Percentiles rank a stretch among this genome's conserved stretches.
Conservation (phyloP, 1,140 invertebrate genomes). For the Musca domestica region DNA sequence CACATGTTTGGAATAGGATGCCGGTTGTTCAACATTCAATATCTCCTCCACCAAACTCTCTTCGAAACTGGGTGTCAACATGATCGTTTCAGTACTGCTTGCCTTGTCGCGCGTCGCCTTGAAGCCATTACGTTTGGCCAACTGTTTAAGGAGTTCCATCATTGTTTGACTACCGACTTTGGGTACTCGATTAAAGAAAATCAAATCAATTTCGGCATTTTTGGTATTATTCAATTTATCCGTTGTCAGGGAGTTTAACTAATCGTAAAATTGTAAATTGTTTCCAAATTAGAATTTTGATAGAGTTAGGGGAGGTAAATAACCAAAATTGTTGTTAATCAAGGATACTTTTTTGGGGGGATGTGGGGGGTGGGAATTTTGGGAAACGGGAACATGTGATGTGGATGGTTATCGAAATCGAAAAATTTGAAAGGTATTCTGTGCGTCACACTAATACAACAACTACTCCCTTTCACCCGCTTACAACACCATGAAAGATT, state of each 20-base stretch:
- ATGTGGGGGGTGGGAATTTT: too few species aligned
- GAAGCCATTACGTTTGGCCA: constrained; percentile 74
- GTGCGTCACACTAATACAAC: too few species aligned
- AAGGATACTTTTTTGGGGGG: too few species aligned
- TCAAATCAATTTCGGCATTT: constrained; percentile 66
- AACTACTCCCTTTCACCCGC: too few species aligned
- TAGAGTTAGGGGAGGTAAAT: too few species aligned
- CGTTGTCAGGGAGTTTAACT: constrained; percentile 45
- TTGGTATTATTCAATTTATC: constrained; percentile 73
- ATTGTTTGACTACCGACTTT: constrained; percentile 83
- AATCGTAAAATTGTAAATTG: constrained; percentile 23
- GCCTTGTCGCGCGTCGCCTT: constrained; percentile 78
- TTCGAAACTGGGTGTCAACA: constrained; percentile 68
- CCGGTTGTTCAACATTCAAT: constrained; percentile 55
- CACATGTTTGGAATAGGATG: constrained; percentile 75
- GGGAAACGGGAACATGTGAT: too few species aligned
- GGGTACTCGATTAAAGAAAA: constrained; percentile 90
- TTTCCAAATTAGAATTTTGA: background rate
- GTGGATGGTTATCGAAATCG: too few species aligned
- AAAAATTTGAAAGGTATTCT: too few species aligned
- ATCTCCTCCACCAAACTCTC: constrained; percentile 59
- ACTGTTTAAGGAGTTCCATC: constrained; percentile 75
- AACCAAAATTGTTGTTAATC: too few species aligned
- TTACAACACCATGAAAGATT: too few species aligned
- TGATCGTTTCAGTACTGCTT: constrained; percentile 67